phyloP scores from a whole-genome alignment of 2,888 invertebrate genomes.

The Dryomyza anilis region DNA sequence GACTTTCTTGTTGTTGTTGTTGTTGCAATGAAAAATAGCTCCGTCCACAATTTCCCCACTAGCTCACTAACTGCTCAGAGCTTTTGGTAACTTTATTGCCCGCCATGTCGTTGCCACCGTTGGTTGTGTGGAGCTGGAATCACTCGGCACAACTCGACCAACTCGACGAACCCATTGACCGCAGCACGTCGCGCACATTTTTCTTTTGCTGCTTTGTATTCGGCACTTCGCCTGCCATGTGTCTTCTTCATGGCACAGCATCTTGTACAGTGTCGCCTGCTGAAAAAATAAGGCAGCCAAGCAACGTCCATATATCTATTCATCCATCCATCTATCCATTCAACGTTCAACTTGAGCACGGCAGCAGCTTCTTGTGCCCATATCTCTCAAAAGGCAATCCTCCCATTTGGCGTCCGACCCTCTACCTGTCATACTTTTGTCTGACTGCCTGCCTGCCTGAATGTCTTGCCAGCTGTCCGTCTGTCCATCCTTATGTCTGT shows the following conservation, averaged over 20 bases:
- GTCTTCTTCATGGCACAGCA: neutral
- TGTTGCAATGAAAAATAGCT: too few relatives aligned
- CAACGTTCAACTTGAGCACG: neutral
- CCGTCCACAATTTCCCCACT: too few relatives aligned
- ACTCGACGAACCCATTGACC: constrained; percentile 41
- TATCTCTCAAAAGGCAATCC: constrained; percentile 31
- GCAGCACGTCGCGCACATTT: constrained; percentile 48
- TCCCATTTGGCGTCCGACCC: constrained; percentile 29
- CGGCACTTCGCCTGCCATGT: neutral
- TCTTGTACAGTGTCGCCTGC: neutral
- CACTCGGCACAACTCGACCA: constrained; percentile 15
- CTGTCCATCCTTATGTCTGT: too few relatives aligned
- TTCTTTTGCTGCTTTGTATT: constrained; percentile 3
- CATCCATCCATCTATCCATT: neutral
- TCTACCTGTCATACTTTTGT: constrained; percentile 11
- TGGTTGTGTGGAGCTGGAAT: neutral
- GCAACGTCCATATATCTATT: neutral
- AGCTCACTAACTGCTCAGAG: neutral
- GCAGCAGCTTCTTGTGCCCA: constrained; percentile 42
- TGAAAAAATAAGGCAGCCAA: neutral
- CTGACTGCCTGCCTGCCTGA: neutral
- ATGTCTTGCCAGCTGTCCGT: too few relatives aligned
- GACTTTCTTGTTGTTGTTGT: too few relatives aligned
- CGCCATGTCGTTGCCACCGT: neutral
- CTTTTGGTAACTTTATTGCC: neutral